Percentiles rank a stretch among this genome's conserved stretches.
These are phyloP conservation scores for Manis javanica DNA, from an alignment of 2,797 vertebrate species.

Conservation along the genomic window DNA sequence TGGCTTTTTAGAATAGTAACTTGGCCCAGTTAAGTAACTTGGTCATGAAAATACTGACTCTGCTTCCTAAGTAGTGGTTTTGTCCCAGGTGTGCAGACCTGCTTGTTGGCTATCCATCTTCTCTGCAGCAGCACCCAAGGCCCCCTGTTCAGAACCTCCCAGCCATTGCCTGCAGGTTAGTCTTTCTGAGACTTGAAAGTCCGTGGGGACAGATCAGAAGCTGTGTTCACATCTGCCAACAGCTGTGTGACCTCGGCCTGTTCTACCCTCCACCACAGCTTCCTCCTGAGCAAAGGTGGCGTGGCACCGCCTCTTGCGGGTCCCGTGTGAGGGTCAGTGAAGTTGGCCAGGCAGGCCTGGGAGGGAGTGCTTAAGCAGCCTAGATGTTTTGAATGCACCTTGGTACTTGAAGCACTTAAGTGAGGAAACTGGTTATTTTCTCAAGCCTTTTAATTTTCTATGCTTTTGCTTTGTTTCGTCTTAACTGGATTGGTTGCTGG, in stretches of 20 bases:
- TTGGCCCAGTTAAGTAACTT: neutral
- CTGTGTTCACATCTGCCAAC: neutral
- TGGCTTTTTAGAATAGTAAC: neutral
- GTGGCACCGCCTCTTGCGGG: neutral
- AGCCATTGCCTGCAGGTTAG: neutral
- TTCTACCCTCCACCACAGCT: neutral
- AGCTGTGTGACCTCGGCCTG: neutral
- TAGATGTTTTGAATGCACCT: neutral
- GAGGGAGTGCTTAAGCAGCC: neutral
- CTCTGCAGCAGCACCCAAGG: neutral
- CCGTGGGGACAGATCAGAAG: neutral
- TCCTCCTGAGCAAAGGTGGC: neutral
- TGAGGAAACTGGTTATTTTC: neutral
- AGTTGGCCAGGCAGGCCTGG: neutral
- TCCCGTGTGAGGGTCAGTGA: neutral
- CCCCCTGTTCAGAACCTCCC: neutral
- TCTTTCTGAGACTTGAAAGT: neutral
- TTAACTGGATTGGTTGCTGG: neutral
- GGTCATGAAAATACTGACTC: neutral
- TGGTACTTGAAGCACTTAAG: neutral
- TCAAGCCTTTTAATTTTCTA: neutral
- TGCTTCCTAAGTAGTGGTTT: neutral
- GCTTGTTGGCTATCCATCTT: fast-evolving
- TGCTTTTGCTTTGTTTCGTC: neutral
- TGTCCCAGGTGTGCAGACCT: neutral